A percentile compares a stretch with the other conserved stretches of the same genome.
phyloP scores from a whole-genome alignment of 2,888 invertebrate species.

The Flexamia atlantica region DNA sequence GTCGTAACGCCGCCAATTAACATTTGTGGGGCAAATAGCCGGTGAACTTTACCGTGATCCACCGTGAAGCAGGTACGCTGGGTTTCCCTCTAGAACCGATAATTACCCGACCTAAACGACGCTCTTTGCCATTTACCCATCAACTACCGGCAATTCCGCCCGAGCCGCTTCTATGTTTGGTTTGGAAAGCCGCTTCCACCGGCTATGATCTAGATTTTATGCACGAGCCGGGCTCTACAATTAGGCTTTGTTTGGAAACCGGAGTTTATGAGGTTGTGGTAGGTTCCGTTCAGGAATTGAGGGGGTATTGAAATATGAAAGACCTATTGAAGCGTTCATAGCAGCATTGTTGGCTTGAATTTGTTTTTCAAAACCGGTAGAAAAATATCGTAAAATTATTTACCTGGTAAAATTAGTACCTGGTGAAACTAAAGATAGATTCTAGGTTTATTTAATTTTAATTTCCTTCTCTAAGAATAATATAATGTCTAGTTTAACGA shows the following conservation, averaged over 20 bases:
- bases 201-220: conserved; percentile 48
- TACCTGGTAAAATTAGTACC: too few species aligned
- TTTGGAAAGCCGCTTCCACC: not conserved
- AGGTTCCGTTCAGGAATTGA: not conserved
- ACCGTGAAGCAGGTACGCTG: conserved; percentile 25
- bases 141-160: conserved; percentile 22
- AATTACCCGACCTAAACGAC: not conserved
- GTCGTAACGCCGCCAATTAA: conserved; percentile 22
- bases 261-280: not conserved
- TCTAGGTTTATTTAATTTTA: too few species aligned
- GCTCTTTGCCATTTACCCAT: not conserved
- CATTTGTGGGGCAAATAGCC: not conserved
- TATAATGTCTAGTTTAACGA: too few species aligned
- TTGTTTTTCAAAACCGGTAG: too few species aligned
- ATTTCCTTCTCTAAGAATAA: too few species aligned
- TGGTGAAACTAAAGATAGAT: too few species aligned
- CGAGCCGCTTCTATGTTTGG: conserved; percentile 19
- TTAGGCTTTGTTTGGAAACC: conserved; percentile 28
- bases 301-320: too few species aligned
- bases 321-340: too few species aligned
- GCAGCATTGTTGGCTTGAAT: too few species aligned
- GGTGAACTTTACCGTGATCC: conserved; percentile 29
- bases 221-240: conserved; percentile 11
- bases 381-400: too few species aligned
- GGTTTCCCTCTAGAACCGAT: not conserved